Evolutionary conservation across 2,797 vertebrate species (phyloP), one percentile per base, ranked within the genome.

Genomic region (Hydrophis major): DNA sequence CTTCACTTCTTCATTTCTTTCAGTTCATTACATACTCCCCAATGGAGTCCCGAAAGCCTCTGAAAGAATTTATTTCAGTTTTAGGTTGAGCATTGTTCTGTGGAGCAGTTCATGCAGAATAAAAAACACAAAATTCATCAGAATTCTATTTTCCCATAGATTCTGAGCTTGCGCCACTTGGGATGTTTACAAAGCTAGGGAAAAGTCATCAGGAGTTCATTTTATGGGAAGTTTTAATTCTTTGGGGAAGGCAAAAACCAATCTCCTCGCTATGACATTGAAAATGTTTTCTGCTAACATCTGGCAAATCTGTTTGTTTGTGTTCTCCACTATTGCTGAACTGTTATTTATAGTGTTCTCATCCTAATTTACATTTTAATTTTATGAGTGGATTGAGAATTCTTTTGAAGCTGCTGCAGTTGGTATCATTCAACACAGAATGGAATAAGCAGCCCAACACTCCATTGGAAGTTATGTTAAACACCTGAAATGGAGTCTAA

Each of bases 231-330:
- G 0, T 93, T 92, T 89, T 94, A 89, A 89, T 66, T 93, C 59
- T 92, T 92, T 59, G 61, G 42, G 55, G 86, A 91, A 96, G 63
- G 88, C 78, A 92, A 89, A 5, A 27, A 12, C 22, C 12, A 87
- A 93, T 32, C 59, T 94, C 89, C 59, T 94, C 90, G 47, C 0
- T 0, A 32, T 57, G 61, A 92, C 92, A 78, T 53, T 0, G 0
- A 93, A 88, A 14, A 37, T 87, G 66, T 92, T 94, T 92, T 37
- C 91, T 93, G 53, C 86, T 91, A 94, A 86, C 91, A 94, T 89
- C 1, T 96, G 94, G 94, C 89, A 93, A 90, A 93, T 57, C 87
- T 93, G 94, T 88, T 92, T 28, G 0, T 3, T 63, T 92, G 91
- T 28, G 60, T 4, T 92, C 74, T 47, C 86, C 0, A 11, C 89